Percentiles rank a stretch among this genome's conserved stretches.
Conservation (phyloP, 2,888 invertebrate genomes). For the Melanargia galathea region DNA sequence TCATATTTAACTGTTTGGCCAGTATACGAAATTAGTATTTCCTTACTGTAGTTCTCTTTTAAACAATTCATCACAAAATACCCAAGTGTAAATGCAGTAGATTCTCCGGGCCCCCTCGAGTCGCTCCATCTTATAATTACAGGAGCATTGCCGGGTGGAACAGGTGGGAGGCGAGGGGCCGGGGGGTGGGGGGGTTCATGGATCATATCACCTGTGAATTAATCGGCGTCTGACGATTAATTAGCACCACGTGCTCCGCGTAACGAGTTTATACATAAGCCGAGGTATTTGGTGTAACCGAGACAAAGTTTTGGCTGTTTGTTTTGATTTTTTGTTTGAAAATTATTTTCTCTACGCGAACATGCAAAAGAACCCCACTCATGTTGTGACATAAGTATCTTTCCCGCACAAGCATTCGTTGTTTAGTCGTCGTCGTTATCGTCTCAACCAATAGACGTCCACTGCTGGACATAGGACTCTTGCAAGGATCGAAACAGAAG, state of each 20-base stretch:
- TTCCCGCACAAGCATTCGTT: no score
- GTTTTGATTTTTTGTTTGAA: background rate
- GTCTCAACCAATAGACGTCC: no score
- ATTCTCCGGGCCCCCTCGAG: slow-evolving; percentile 55
- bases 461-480: no score
- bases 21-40: background rate
- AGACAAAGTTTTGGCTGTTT: background rate
- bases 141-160: slow-evolving; percentile 46
- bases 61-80: slow-evolving; percentile 20
- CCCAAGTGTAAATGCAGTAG: slow-evolving; percentile 40
- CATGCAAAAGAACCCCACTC: no score
- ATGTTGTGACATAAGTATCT: no score
- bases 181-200: slow-evolving; percentile 52
- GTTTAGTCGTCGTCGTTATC: no score
- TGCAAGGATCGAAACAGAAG: no score
- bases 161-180: slow-evolving; percentile 38
- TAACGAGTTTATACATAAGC: slow-evolving; percentile 48
- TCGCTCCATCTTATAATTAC: slow-evolving; percentile 59
- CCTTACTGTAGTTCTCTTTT: background rate
- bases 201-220: slow-evolving; percentile 79
- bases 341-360: no score
- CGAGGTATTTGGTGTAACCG: slow-evolving; percentile 1
- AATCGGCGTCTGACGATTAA: slow-evolving; percentile 77
- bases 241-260: slow-evolving; percentile 68
- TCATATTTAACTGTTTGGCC: no score